These are phyloP conservation scores for Sebastes cheni DNA, from an alignment of 2,797 vertebrate species.

Conservation along the genomic window DNA sequence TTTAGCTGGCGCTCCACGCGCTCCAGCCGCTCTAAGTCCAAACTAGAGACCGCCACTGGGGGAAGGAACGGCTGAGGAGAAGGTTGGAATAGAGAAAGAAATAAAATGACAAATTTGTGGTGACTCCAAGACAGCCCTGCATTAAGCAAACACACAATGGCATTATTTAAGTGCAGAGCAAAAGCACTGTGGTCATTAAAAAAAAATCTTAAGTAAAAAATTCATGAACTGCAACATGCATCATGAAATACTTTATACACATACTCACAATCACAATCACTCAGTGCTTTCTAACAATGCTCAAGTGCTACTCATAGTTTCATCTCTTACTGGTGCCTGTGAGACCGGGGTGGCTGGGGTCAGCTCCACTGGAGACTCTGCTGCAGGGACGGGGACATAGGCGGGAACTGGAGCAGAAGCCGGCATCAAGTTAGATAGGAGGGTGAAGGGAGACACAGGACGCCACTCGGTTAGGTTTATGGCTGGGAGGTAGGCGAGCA, in stretches of 20 bases:
- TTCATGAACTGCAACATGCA: background rate
- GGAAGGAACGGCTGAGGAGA: constrained; percentile 47
- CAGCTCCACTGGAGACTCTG: constrained; percentile 38
- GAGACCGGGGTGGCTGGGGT: constrained; percentile 54
- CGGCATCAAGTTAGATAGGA: constrained; percentile 55
- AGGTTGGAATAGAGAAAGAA: background rate
- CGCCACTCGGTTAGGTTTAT: constrained; percentile 83
- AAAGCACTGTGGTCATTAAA: background rate
- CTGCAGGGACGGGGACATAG: constrained; percentile 61
- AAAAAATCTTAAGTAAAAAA: background rate
- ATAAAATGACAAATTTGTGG: background rate
- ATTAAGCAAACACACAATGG: background rate
- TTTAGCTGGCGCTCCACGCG: constrained; percentile 84
- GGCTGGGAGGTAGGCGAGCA: constrained; percentile 83
- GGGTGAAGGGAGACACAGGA: constrained; percentile 52
- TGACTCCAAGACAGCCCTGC: background rate
- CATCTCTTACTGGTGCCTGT: constrained; percentile 62
- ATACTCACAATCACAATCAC: background rate
- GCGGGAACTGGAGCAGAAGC: constrained; percentile 51
- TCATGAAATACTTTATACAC: background rate
- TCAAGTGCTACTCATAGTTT: background rate
- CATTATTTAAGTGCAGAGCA: too few relatives aligned
- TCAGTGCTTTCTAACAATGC: background rate
- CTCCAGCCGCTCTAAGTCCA: constrained; percentile 76
- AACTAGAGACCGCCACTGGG: constrained; percentile 30